Base-by-base conservation (phyloP, 2,888 invertebrate genomes). In the Notocelia uddmanniana region DNA sequence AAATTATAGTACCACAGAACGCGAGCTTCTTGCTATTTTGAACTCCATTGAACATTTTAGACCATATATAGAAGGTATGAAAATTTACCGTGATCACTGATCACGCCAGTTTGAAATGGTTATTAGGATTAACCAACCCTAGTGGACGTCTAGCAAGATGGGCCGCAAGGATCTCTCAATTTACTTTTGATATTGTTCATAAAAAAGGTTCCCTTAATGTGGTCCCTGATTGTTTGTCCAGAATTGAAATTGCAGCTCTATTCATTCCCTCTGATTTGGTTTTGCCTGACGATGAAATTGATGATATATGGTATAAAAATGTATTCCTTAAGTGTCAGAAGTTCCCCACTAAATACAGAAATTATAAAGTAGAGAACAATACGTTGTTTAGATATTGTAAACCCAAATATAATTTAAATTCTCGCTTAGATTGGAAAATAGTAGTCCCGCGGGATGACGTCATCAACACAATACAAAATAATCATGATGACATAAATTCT, bases 151-250 rank as follows among this genome's bases (percentile, higher is more conserved):
- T 66, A 19, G 70, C 70, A 18, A 59, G 66, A 52, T 70, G 70
- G 70, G 58, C 55, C 11, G 55, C 59, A 15, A 34, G 70, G 9
- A 52, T 70, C 3, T 66, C 70, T 0, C 58, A 66, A 48, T 68
- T 31, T 48, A 62, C 67, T 10, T 72, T 68, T 68, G 58, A 72
- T 34, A 55, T 72, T 15, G n/a, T 66, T 26, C 70, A 70, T 23
- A 59, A 54, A 21, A 70, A 70, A 66, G 70, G 70, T 52, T 19
- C 34, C 1, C 23, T 59, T 15, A 50, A 70, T 41, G 21, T 66
- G 0, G 70, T 66, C 13, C 70, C 70, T 6, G 59, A 68, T 23
- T 18, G 59, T 52, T n/a, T 68, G 0, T 59, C 59, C 8, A 3
- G 68, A 18, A 37, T 68, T 6, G 59, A 60, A 19, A 41, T 68